Evolutionary conservation across 2,797 vertebrate genomes (phyloP), one percentile per base, ranked within the genome.

Genomic region (Leptatherina wallacei): DNA sequence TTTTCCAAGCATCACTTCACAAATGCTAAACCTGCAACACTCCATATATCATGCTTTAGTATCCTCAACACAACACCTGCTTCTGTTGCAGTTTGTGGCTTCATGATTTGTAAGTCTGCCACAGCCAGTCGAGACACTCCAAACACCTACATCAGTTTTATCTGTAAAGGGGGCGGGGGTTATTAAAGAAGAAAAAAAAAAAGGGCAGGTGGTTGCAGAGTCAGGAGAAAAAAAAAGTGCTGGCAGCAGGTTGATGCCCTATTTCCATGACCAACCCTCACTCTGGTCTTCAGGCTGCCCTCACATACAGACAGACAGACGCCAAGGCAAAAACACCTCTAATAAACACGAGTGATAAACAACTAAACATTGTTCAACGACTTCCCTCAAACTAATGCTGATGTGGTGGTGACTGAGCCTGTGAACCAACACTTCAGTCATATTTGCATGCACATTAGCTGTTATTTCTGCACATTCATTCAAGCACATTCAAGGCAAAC

Each of bases 391-490:
- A 65, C 61, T 38, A 56, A 24, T 56, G 81, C 82, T 88, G 88
- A 86, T 89, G 85, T 76, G 88, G 84, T 86, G 86, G 88, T 83
- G 81, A 85, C 36, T 52, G 73, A 78, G 69, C 79, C 44, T 49
- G 2, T 69, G 22, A 67, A 62, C 72, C 66, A 27, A 58, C 22
- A 78, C 70, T 51, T 66, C 68, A 82, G 22, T 13, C 78, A 67
- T 13, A 69, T 72, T 16, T 54, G 22, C 86, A 75, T 73, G 73
- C 75, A 86, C 77, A 61, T 3, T 36, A 80, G 62, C 54, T 42
- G 67, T 69, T 69, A 55, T 24, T 75, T 56, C 75, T 73, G 42
- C 75, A 82, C 86, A 80, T 75, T 69, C 88, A 84, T 27, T 83
- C 90, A 74, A 60, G 49, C 80, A 80, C 80, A 88, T 65, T 80